Evolutionary conservation across 2,888 invertebrate species (phyloP).

Genomic region (Trissoscelio sp.): DNA sequence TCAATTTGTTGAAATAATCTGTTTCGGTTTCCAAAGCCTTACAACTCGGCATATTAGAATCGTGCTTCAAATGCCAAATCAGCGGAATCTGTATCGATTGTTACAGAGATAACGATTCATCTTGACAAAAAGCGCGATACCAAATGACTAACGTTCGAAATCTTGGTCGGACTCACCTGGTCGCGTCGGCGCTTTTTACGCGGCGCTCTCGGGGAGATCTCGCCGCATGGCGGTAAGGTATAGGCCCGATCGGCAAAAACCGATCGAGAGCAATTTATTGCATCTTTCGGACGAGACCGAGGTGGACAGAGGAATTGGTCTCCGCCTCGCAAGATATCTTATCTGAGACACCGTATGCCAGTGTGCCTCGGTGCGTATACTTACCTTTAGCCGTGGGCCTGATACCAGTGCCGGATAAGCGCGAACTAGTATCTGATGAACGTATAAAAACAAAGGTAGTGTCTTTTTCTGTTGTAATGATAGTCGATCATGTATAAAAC

Average conservation of each 20-base stretch:
- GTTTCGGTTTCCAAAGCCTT: slow-evolving; percentile 15
- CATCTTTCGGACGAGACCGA: slow-evolving; percentile 77
- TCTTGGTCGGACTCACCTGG: slow-evolving; percentile 55
- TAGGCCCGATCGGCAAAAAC: slow-evolving; percentile 80
- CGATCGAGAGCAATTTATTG: slow-evolving; percentile 82
- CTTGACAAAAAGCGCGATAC: slow-evolving; percentile 52
- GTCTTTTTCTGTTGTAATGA: slow-evolving; percentile 74
- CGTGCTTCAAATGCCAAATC: slow-evolving; percentile 27
- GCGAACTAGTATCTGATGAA: slow-evolving; percentile 79
- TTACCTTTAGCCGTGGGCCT: slow-evolving; percentile 78
- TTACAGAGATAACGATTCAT: slow-evolving; percentile 51
- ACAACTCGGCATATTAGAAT: slow-evolving; percentile 37
- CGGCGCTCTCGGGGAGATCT: slow-evolving; percentile 59
- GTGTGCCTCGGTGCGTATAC: slow-evolving; percentile 74
- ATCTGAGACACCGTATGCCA: slow-evolving; percentile 78
- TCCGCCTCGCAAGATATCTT: slow-evolving; percentile 79
- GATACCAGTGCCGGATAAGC: slow-evolving; percentile 80
- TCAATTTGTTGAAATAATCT: slow-evolving; percentile 65
- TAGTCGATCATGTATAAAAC: slow-evolving; percentile 72
- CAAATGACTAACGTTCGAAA: slow-evolving; percentile 57
- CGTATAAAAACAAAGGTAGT: slow-evolving; percentile 80
- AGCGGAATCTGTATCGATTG: slow-evolving; percentile 54
- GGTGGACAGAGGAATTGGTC: slow-evolving; percentile 81
- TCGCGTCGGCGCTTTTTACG: slow-evolving; percentile 61
- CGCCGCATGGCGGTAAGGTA: slow-evolving; percentile 63